phyloP scores from a whole-genome alignment of 2,888 invertebrate genomes.

The Zhuqinia jingwanae region DNA sequence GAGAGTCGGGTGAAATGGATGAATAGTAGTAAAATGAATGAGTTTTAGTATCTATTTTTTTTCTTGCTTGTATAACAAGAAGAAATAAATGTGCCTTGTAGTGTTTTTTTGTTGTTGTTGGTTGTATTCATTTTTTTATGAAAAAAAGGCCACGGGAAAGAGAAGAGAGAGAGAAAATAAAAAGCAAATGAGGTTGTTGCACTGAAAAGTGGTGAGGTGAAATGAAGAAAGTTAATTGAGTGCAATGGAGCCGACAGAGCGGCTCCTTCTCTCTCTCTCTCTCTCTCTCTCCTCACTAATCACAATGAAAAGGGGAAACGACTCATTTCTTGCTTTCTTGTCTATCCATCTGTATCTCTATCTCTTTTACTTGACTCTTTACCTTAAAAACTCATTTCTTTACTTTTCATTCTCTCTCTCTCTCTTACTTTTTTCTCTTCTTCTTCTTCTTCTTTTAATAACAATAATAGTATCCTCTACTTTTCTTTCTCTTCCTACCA shows the following conservation, averaged over 20 bases:
- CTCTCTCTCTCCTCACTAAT: conserved; percentile 71
- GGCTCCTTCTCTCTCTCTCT: too few relatives aligned
- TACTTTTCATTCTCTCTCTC: conserved; percentile 16
- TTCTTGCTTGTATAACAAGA: background rate
- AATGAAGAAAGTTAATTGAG: conserved; percentile 73
- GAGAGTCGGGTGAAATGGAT: conserved; percentile 6
- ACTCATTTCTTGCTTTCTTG: conserved; percentile 64
- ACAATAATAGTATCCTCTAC: conserved; percentile 49
- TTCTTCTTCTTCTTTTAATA: conserved; percentile 31
- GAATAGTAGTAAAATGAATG: conserved; percentile 4
- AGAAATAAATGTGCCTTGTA: background rate
- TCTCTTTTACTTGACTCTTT: conserved; percentile 47
- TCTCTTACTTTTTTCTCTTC: conserved; percentile 34
- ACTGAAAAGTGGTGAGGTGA: conserved; percentile 68
- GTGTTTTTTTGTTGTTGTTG: too few relatives aligned
- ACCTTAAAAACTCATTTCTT: conserved; percentile 47
- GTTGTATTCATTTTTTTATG: background rate
- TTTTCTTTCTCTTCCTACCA: conserved; percentile 12
- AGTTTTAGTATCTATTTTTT: conserved; percentile 20
- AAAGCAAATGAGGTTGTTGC: conserved; percentile 71
- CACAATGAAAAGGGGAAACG: conserved; percentile 69
- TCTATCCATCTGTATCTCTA: conserved; percentile 59
- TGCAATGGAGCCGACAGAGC: conserved; percentile 70
- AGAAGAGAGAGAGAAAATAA: conserved; percentile 30
- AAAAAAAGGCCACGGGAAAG: conserved; percentile 41